A percentile compares a stretch with the other conserved stretches of the same genome.
phyloP scores from a whole-genome alignment of 2,797 vertebrate species.

The Characodon lateralis region DNA sequence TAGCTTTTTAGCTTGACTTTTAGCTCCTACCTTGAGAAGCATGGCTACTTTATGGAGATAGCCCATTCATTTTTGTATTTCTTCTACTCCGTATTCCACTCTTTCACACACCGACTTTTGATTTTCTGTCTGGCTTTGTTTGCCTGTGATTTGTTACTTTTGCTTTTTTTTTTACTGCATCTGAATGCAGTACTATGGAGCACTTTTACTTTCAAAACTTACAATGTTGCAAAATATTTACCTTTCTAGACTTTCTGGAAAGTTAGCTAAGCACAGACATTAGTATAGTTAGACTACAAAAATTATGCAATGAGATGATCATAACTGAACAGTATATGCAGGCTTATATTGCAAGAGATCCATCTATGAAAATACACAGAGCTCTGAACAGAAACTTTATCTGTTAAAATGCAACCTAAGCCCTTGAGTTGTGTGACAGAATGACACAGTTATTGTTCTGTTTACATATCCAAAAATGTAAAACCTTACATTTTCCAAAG shows the following conservation, averaged over 20 bases:
- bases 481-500: background rate
- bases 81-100: constrained; percentile 40
- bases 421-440: background rate
- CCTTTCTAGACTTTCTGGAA: background rate
- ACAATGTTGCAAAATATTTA: background rate
- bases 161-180: constrained; percentile 22
- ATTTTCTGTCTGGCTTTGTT: constrained; percentile 39
- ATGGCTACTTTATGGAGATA: constrained; percentile 64
- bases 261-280: background rate
- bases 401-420: background rate
- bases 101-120: constrained; percentile 50
- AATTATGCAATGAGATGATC: background rate
- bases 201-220: constrained; percentile 11
- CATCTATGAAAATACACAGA: background rate
- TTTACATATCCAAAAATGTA: constrained; percentile 1
- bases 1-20: constrained; percentile 52
- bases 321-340: background rate
- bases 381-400: background rate
- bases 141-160: constrained; percentile 53
- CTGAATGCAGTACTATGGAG: constrained; percentile 13
- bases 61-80: constrained; percentile 46
- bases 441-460: background rate
- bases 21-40: constrained; percentile 62
- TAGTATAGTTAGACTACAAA: background rate
- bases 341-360: background rate